These are phyloP conservation scores for Philhelius pedissequus DNA, from an alignment of 2,888 invertebrate species.

Conservation along the genomic window DNA sequence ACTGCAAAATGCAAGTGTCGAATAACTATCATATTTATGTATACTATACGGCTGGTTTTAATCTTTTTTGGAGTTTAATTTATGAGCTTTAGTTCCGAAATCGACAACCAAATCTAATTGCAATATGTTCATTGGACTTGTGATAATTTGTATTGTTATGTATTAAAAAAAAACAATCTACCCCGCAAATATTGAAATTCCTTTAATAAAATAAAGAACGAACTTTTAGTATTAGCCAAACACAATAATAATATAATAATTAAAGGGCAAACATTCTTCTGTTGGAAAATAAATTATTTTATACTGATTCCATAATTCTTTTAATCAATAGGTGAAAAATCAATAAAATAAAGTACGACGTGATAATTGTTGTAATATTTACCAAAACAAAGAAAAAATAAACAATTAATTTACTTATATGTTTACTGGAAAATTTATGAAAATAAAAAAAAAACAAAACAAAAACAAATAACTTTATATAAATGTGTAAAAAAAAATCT, in stretches of 20 bases:
- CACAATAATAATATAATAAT: neutral
- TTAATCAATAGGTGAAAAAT: conserved; percentile 34
- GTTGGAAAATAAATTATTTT: neutral
- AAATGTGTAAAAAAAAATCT: conserved; percentile 38
- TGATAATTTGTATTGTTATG: neutral
- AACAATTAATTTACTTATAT: conserved; percentile 1
- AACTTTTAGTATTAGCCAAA: neutral
- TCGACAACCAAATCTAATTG: neutral
- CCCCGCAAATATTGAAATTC: neutral
- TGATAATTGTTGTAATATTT: conserved; percentile 68
- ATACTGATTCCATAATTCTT: neutral
- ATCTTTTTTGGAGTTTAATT: no score
- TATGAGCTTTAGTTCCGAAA: neutral
- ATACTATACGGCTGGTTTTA: no score
- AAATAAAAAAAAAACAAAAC: conserved; percentile 9
- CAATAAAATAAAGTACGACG: conserved; percentile 52
- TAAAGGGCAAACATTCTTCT: neutral
- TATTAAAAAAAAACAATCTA: neutral
- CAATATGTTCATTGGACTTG: neutral
- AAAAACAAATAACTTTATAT: conserved; percentile 25
- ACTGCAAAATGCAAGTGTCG: no score
- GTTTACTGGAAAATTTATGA: conserved; percentile 22
- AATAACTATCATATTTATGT: no score
- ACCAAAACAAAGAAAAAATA: conserved; percentile 19
- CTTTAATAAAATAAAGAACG: neutral